Conservation (phyloP, 1,140 invertebrate species). For the Sinonovacula constricta region DNA sequence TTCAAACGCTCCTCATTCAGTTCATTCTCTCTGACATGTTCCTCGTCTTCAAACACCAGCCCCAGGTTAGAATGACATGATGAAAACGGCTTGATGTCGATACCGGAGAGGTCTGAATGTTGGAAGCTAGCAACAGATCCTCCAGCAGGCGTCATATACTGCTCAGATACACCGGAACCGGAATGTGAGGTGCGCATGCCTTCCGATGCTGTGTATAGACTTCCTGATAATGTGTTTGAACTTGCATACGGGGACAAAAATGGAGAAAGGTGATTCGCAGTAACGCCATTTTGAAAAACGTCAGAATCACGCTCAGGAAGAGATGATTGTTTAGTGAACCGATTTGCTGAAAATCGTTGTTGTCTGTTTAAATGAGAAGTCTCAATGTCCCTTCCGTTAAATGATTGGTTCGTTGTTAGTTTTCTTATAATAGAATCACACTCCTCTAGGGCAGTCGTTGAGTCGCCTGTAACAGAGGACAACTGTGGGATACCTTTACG, state of each 20-base stretch:
- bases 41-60: constrained; percentile 29
- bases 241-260: constrained; percentile 21
- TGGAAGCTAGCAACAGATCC: constrained; percentile 23
- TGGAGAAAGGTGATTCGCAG: not conserved
- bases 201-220: constrained; percentile 36
- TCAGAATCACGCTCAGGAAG: constrained; percentile 17
- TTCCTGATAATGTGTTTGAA: constrained; percentile 22
- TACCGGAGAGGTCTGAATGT: constrained; percentile 12
- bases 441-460: too few species aligned
- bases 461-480: too few species aligned
- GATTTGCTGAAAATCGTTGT: too few species aligned
- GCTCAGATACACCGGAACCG: constrained; percentile 17
- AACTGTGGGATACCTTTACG: too few species aligned
- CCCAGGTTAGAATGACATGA: constrained; percentile 38
- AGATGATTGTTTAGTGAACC: constrained; percentile 11
- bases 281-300: not conserved
- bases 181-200: constrained; percentile 24
- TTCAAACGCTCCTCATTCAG: constrained; percentile 10
- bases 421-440: too few species aligned
- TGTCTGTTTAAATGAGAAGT: too few species aligned
- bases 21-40: constrained; percentile 21
- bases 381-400: too few species aligned
- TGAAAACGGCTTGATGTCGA: constrained; percentile 18
- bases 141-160: constrained; percentile 9
- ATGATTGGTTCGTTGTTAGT: too few species aligned